Evolutionary conservation across 2,888 invertebrate genomes (phyloP).

Genomic region (Parascotia fuliginaria): DNA sequence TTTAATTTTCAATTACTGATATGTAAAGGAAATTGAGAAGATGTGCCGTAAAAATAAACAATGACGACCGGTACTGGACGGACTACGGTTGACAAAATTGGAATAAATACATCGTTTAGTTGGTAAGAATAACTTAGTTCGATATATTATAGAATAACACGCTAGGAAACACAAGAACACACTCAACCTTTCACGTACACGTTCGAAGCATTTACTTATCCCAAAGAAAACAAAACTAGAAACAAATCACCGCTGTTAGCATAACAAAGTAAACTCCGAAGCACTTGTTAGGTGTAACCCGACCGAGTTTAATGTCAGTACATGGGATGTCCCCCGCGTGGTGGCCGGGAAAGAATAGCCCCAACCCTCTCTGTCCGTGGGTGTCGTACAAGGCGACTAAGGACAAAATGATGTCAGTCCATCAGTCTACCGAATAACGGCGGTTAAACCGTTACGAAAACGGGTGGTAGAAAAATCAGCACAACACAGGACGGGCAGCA

Average conservation of each 20-base stretch:
- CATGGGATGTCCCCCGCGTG: no score
- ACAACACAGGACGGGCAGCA: no score
- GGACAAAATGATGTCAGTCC: no score
- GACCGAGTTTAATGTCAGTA: conserved; percentile 49
- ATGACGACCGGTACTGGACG: background rate
- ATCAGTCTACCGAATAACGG: no score
- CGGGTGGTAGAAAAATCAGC: no score
- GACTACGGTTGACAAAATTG: background rate
- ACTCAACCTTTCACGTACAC: background rate
- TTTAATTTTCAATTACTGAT: background rate
- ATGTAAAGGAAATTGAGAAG: background rate
- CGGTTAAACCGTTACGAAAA: no score
- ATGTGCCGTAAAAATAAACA: background rate
- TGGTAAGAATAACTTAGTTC: background rate
- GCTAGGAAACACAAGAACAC: background rate
- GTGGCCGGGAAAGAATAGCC: no score
- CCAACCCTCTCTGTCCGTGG: no score
- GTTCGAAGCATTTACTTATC: conserved; percentile 17
- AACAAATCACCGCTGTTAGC: conserved; percentile 66
- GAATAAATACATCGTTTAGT: background rate
- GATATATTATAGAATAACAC: background rate
- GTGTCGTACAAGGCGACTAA: no score
- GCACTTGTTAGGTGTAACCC: conserved; percentile 62
- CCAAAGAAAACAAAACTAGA: conserved; percentile 56
- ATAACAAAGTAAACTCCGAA: conserved; percentile 63